Conservation (phyloP, 2,797 vertebrate genomes). For the Smutsia gigantea region DNA sequence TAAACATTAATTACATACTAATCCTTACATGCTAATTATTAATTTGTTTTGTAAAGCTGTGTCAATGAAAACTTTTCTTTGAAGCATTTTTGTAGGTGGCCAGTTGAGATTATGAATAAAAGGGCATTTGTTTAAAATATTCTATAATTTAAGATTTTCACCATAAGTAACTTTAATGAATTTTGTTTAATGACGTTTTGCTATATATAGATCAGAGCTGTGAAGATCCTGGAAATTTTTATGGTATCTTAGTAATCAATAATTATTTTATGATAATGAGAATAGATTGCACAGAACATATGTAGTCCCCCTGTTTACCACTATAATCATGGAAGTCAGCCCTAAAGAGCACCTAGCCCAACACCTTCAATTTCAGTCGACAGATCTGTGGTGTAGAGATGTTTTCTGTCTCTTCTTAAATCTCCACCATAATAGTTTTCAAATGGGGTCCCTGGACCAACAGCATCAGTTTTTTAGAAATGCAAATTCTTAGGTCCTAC, state of each 20-base stretch:
- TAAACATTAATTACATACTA: not conserved
- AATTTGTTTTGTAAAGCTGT: not conserved
- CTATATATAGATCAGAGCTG: not conserved
- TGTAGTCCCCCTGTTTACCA: not conserved
- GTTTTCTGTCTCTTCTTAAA: not conserved
- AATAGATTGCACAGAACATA: not conserved
- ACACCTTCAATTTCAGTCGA: not conserved
- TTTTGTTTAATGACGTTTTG: not conserved
- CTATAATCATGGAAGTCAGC: not conserved
- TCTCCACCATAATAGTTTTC: not conserved
- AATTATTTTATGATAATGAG: not conserved
- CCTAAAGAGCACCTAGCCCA: not conserved
- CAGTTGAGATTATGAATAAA: not conserved
- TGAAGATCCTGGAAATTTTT: constrained; percentile 23
- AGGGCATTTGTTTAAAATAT: not conserved
- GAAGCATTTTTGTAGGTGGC: not conserved
- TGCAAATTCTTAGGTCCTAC: not conserved
- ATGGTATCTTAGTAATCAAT: not conserved
- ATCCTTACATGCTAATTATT: not conserved
- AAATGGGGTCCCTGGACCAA: not conserved
- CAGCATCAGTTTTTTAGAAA: not conserved
- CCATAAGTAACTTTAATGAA: not conserved
- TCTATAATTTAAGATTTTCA: not conserved
- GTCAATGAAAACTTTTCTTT: not conserved
- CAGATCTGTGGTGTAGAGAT: not conserved